Evolutionary conservation across 35 echinoderm and acorn worm genomes (phyloP).

Genomic region (Heliocidaris erythrogramma): DNA sequence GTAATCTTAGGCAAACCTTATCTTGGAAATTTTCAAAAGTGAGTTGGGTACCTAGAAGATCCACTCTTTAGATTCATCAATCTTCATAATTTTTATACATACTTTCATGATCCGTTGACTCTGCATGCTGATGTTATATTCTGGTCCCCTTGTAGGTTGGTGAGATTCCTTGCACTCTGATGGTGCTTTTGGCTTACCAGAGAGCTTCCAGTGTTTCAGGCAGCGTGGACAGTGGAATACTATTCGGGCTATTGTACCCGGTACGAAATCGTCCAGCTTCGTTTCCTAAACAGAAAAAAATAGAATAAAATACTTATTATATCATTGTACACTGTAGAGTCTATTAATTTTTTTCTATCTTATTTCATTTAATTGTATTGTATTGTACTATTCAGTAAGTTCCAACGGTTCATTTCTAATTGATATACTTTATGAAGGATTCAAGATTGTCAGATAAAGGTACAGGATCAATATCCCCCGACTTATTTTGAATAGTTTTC

Average conservation of each 20-base stretch:
- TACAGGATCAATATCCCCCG: too few relatives aligned
- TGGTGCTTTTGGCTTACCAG: constrained; percentile 55
- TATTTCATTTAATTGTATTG: background rate
- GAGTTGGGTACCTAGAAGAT: too few relatives aligned
- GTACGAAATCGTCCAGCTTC: background rate
- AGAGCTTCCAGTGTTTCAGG: constrained; percentile 86
- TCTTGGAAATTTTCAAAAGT: too few relatives aligned
- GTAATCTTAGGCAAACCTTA: too few relatives aligned
- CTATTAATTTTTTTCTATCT: background rate
- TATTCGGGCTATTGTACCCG: constrained; percentile 62
- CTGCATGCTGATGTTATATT: constrained; percentile 58
- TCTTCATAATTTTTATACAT: background rate
- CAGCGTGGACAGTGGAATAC: constrained; percentile 91
- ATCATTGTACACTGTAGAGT: background rate
- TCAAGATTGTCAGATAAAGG: too few relatives aligned
- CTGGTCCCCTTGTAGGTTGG: constrained; percentile 66
- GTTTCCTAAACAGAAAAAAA: background rate
- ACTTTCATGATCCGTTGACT: constrained; percentile 74
- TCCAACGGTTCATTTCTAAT: too few relatives aligned
- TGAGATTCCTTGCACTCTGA: constrained; percentile 49
- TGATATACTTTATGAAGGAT: too few relatives aligned
- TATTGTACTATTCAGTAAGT: too few relatives aligned
- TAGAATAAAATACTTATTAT: background rate
- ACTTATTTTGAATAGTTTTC: too few relatives aligned
- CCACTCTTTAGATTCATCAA: background rate